A percentile compares a stretch with the other conserved stretches of the same genome.
These are phyloP conservation scores for Kryptopterus vitreolus DNA, from an alignment of 2,797 vertebrate species.

Conservation along the genomic window DNA sequence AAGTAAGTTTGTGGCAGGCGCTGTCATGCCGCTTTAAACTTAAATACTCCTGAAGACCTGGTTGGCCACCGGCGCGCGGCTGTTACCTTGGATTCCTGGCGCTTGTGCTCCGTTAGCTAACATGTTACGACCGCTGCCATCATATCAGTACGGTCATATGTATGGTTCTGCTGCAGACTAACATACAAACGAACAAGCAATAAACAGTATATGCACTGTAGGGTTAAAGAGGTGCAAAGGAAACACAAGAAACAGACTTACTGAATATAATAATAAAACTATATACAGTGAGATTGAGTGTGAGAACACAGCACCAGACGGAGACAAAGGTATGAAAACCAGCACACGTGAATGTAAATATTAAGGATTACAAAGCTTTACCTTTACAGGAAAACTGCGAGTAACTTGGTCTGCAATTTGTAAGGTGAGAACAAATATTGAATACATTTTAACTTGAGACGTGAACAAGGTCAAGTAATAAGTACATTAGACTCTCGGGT, in stretches of 20 bases:
- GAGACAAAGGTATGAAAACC: no score
- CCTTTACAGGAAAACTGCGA: no score
- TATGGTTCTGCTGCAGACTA: slow-evolving; percentile 62
- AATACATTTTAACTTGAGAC: no score
- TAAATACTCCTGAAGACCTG: slow-evolving; percentile 53
- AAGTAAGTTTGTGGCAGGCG: no score
- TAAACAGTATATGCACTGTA: not conserved
- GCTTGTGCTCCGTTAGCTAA: no score
- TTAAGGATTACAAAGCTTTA: not conserved
- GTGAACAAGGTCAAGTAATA: no score
- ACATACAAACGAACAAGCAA: slow-evolving; percentile 50
- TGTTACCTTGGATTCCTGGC: no score
- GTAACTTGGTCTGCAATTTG: no score
- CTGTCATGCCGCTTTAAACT: slow-evolving; percentile 58
- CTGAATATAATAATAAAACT: not conserved
- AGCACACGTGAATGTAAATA: not conserved
- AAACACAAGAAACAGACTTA: not conserved
- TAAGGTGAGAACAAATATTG: no score
- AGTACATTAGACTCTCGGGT: no score
- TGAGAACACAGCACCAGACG: no score
- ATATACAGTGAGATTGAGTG: not conserved
- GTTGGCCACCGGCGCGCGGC: slow-evolving; percentile 47
- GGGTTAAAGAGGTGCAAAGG: slow-evolving; percentile 14
- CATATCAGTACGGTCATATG: slow-evolving; percentile 65
- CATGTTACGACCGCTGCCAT: slow-evolving; percentile 74